Conservation (phyloP, 2,113 vertebrate species). For the Tinamus guttatus region DNA sequence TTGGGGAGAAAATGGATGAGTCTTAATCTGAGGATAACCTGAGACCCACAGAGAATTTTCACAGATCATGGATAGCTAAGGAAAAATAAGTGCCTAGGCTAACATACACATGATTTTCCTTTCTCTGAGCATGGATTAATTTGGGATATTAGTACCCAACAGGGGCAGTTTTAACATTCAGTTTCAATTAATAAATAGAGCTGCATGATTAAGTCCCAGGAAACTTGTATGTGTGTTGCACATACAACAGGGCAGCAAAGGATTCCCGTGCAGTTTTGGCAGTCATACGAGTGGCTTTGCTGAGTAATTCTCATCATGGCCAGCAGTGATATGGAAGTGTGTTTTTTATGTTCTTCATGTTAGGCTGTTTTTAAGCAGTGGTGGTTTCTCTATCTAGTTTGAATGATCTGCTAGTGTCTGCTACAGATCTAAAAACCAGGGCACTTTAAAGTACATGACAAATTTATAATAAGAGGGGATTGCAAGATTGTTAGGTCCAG, state of each 20-base stretch:
- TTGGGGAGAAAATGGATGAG: not conserved
- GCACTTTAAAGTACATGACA: not conserved
- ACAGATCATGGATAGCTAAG: not conserved
- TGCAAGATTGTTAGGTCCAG: not conserved
- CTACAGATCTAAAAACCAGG: not conserved
- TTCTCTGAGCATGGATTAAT: not conserved
- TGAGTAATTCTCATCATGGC: not conserved
- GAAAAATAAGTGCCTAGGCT: not conserved
- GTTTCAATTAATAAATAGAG: not conserved
- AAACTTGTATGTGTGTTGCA: not conserved
- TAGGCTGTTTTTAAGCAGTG: not conserved
- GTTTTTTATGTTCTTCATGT: not conserved
- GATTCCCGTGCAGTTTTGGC: not conserved
- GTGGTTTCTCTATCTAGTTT: not conserved
- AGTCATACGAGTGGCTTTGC: not conserved
- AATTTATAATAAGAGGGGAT: not conserved
- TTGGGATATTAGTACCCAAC: not conserved
- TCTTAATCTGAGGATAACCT: not conserved
- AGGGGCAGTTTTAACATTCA: not conserved
- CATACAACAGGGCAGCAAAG: not conserved
- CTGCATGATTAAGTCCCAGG: not conserved
- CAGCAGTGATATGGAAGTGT: not conserved
- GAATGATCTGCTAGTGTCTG: not conserved
- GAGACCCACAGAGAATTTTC: not conserved
- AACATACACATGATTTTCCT: not conserved